Conservation (phyloP, 2,113 vertebrate species). For the Toxotes chatareus region DNA sequence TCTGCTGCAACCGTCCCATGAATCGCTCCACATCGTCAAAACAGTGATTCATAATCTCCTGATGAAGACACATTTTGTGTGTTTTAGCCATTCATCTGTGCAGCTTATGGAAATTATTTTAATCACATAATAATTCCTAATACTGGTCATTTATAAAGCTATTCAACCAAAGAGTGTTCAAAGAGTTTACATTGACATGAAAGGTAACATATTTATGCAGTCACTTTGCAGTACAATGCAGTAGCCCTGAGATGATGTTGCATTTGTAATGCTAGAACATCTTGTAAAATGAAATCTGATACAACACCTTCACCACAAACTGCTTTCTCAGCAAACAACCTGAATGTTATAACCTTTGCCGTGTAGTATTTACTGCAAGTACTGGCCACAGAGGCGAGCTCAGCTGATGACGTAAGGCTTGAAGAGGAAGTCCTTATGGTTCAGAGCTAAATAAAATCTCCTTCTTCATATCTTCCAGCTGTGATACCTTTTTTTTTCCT, state of each 20-base stretch:
- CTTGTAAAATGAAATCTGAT: background rate
- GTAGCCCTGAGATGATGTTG: background rate
- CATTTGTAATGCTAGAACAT: background rate
- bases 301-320: background rate
- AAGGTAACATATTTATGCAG: background rate
- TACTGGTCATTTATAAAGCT: background rate
- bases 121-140: background rate
- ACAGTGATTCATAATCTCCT: conserved; percentile 91
- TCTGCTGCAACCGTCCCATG: conserved; percentile 86
- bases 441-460: background rate
- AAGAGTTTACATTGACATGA: background rate
- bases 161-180: background rate
- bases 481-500: too few species aligned
- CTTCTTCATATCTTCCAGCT: too few species aligned
- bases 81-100: background rate
- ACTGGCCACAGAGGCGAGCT: too few species aligned
- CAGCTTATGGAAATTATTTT: background rate
- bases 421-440: too few species aligned
- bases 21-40: conserved; percentile 90
- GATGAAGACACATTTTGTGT: background rate
- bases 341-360: too few species aligned
- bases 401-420: too few species aligned
- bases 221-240: too few species aligned
- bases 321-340: background rate
- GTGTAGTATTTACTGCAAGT: too few species aligned